Evolutionary conservation across 2,113 vertebrate genomes (phyloP).

Genomic region (Psephotus haematonotus): DNA sequence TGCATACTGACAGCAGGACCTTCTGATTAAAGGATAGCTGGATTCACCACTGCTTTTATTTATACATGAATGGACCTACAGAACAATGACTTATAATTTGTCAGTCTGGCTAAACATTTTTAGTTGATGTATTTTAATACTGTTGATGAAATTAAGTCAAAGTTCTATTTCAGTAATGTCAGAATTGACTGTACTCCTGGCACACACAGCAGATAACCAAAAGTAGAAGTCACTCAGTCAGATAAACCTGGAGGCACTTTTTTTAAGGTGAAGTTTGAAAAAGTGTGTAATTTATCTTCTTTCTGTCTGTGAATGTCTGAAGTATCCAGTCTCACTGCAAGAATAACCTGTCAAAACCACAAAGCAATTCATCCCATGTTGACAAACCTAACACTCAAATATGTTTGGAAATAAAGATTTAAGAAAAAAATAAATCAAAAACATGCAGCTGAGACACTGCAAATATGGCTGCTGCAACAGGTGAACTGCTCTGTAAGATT

Average conservation of each 20-base stretch:
- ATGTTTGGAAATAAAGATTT: not conserved
- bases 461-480: constrained; percentile 38
- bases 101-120: not conserved
- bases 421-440: not conserved
- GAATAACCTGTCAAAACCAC: constrained; percentile 11
- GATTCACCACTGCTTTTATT: not conserved
- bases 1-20: not conserved
- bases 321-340: not conserved
- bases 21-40: not conserved
- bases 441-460: constrained; percentile 28
- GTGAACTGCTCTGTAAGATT: constrained; percentile 36
- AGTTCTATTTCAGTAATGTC: not conserved
- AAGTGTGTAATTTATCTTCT: not conserved
- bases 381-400: constrained; percentile 27
- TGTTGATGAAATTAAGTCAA: not conserved
- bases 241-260: not conserved
- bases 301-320: not conserved
- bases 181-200: not conserved
- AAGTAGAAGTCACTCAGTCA: not conserved
- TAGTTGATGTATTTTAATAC: not conserved
- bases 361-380: constrained; percentile 28
- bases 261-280: not conserved
- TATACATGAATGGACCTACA: not conserved
- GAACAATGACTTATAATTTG: not conserved
- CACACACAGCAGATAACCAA: not conserved